Base-by-base conservation (phyloP, 2,888 invertebrate genomes). In the Electrophaes corylata region DNA sequence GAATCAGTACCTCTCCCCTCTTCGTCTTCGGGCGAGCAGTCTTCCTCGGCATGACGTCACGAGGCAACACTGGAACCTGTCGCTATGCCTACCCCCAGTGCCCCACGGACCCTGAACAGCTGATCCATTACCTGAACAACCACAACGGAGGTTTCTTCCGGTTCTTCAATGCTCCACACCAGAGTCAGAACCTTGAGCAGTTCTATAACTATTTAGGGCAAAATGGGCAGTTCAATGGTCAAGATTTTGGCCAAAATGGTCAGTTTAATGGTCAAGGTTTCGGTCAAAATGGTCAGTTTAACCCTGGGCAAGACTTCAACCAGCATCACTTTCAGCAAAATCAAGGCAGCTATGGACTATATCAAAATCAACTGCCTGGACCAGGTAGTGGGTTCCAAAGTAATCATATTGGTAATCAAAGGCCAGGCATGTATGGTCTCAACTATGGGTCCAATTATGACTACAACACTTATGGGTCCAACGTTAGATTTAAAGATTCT, bases 131-230 rank as follows among this genome's bases (percentile, higher is more conserved):
- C 78, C 88, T 97, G 48, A 97, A 97, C 86, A 97, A 96, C 81
- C 94, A 97, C 76, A 96, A 96, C 55, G 97, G 97, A 37, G 97
- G 97, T 1, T 96, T 97, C 83, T 97, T 96, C 77, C 92, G 95
- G 61, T 96, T 95, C 77, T 96, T 96, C 75, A 94, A 93, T 62
- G 50, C 43, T 41, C 46, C 88, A 70, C 50, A 69, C 5, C 66
- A 72, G 6, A 66, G 71, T 14, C 87, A 86, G 33, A 82, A 84
- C 49, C 47, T 90, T 0, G 78, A 89, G 45, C 88, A 91, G 59
- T 86, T 90, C 48, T 88, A 88, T 47, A 77, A 84, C 48, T 85
- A 87, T 41, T 70, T 88, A 23, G 72, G 73, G 0, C 78, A 76
- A 37, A 73, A 73, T 52, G 76, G 70, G 0, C 72, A 74, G 43